phyloP scores from a whole-genome alignment of 2,888 invertebrate species.

The Hemicrepidius hirtus region DNA sequence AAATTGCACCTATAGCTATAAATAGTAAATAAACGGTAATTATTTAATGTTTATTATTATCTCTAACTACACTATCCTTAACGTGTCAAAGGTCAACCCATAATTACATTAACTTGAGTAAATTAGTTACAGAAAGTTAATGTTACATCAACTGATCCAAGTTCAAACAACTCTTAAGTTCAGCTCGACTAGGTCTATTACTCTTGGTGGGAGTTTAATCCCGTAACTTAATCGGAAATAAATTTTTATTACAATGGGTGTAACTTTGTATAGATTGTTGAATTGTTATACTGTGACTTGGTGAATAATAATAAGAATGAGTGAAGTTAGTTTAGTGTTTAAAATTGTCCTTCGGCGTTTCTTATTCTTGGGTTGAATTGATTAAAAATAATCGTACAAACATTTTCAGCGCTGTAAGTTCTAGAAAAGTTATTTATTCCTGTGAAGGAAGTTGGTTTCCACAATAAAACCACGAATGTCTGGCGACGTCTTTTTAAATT shows the following conservation, averaged over 20 bases:
- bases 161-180: conserved; percentile 2
- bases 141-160: conserved; percentile 1
- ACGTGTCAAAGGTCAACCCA: neutral
- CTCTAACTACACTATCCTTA: neutral
- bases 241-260: neutral
- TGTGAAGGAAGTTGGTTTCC: neutral
- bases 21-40: no score
- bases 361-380: no score
- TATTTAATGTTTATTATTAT: neutral
- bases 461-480: conserved; percentile 20
- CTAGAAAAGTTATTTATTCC: neutral
- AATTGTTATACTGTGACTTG: neutral
- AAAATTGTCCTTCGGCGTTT: no score
- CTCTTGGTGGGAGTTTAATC: conserved; percentile 7
- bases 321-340: no score
- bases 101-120: conserved; percentile 4
- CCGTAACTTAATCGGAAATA: neutral
- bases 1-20: no score
- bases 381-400: neutral
- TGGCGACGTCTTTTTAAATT: conserved; percentile 21
- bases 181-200: conserved; percentile 3
- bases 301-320: no score
- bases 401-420: neutral
- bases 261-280: neutral
- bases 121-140: conserved; percentile 2